A percentile compares a stretch with the other conserved stretches of the same genome.
These are phyloP conservation scores for Rapana venosa DNA, from an alignment of 2,888 invertebrate genomes.

Conservation along the genomic window DNA sequence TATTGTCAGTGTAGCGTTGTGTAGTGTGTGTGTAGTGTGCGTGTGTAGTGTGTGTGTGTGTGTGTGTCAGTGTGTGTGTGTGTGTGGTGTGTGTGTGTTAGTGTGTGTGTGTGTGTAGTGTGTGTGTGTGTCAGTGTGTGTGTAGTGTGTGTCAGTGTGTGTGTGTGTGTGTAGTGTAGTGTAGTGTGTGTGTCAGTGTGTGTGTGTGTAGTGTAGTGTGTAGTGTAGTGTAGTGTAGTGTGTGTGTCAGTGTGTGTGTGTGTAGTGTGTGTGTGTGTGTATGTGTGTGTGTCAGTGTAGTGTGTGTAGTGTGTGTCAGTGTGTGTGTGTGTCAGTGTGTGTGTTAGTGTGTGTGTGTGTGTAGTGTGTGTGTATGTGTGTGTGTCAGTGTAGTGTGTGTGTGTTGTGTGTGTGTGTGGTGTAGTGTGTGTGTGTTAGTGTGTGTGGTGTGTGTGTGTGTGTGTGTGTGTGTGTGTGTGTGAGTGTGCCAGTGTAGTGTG, in stretches of 20 bases:
- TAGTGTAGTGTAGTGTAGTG: neutral
- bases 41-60: too few relatives aligned
- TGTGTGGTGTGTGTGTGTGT: neutral
- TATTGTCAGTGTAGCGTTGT: too few relatives aligned
- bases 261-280: neutral
- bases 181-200: too few relatives aligned
- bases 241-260: neutral
- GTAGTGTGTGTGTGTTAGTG: neutral
- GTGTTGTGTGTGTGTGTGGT: neutral
- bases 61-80: too few relatives aligned
- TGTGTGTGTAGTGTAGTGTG: neutral
- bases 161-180: too few relatives aligned
- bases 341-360: neutral
- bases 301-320: neutral
- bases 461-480: slow-evolving; percentile 5
- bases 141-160: too few relatives aligned
- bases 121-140: too few relatives aligned
- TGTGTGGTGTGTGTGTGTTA: too few relatives aligned
- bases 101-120: too few relatives aligned
- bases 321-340: neutral
- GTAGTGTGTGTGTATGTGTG: neutral
- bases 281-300: too few relatives aligned
- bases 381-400: neutral
- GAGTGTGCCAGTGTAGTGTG: neutral
- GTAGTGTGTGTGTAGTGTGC: too few relatives aligned